Percentiles rank a stretch among this genome's conserved stretches.
phyloP scores from a whole-genome alignment of 1,140 invertebrate genomes.

The Brachionus sp. region DNA sequence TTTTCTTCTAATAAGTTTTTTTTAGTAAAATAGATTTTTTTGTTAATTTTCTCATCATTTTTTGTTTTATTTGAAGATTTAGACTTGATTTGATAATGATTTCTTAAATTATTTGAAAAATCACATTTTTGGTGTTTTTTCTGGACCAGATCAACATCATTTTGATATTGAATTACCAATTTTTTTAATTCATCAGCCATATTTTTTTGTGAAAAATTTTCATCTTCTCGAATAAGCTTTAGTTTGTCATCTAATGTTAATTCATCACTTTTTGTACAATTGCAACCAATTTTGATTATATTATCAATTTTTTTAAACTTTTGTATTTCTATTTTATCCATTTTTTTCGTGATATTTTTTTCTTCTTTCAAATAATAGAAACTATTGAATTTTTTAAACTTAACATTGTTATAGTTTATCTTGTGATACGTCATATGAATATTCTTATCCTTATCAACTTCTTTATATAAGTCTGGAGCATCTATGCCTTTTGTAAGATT shows the following conservation, averaged over 20 bases:
- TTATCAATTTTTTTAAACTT: background rate
- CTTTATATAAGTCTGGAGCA: background rate
- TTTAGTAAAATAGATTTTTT: background rate
- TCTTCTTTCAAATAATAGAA: background rate
- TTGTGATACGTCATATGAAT: background rate
- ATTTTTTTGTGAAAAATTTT: background rate
- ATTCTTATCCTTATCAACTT: background rate
- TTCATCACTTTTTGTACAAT: background rate
- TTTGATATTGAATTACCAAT: background rate
- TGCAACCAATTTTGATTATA: background rate
- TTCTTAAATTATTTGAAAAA: background rate
- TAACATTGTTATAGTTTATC: background rate
- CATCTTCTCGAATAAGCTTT: background rate
- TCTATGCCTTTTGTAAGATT: background rate
- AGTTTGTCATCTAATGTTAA: background rate
- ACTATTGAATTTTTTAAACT: background rate
- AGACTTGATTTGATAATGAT: background rate
- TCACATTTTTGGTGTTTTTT: background rate
- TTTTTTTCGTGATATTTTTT: background rate
- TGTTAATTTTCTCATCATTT: background rate
- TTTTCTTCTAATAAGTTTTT: background rate
- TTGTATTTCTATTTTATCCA: no score
- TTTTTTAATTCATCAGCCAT: background rate
- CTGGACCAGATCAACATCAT: background rate
- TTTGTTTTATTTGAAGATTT: background rate